phyloP scores from a whole-genome alignment of 2,113 vertebrate genomes.

The Corythaeola cristata region DNA sequence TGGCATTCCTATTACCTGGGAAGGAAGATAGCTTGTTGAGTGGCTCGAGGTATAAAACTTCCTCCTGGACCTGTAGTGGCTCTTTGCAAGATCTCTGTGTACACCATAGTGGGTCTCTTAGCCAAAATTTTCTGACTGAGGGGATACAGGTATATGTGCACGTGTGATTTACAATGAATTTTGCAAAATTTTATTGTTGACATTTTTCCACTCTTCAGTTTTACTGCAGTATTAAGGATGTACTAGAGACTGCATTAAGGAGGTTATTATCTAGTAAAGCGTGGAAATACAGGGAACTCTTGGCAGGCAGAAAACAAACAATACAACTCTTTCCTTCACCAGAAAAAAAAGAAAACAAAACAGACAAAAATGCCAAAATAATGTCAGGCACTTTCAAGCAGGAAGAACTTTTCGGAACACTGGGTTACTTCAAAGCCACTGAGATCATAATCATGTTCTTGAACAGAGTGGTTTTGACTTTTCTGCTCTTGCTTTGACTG shows the following conservation, averaged over 20 bases:
- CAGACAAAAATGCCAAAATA: neutral
- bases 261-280: neutral
- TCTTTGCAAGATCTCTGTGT: neutral
- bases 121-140: neutral
- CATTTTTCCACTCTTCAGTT: neutral
- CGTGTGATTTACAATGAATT: neutral
- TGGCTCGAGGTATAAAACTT: neutral
- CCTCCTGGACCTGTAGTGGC: neutral
- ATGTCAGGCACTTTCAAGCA: fast-evolving
- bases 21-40: neutral
- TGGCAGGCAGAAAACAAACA: neutral
- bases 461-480: neutral
- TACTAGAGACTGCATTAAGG: neutral
- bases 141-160: neutral
- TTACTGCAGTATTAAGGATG: neutral
- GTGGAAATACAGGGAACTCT: neutral
- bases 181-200: neutral
- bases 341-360: neutral
- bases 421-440: neutral
- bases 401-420: neutral
- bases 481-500: neutral
- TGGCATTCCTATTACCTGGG: neutral
- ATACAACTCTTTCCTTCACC: neutral
- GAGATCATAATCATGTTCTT: neutral
- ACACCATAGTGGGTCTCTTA: neutral